Evolutionary conservation across 2,113 vertebrate genomes (phyloP), one percentile per base, ranked within the genome.

Genomic region (Macrotus californicus): DNA sequence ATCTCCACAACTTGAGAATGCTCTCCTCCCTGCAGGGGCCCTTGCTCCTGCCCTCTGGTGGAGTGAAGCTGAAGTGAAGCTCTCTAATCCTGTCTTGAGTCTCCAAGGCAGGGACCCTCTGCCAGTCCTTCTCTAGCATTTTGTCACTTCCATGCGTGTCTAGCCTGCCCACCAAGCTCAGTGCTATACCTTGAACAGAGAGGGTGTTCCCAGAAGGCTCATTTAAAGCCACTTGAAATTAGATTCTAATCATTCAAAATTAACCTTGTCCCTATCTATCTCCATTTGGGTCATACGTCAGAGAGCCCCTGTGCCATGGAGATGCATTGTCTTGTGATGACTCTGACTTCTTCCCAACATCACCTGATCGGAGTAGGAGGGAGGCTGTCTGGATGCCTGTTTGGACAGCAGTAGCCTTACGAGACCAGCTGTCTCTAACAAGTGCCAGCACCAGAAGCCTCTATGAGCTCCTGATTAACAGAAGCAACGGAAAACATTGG

Each of bases 291-390:
- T n/a, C 75, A n/a, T n/a, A n/a, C 4, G 46, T 50, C 52, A 59
- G 83, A 43, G 29, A 41, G 2, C 43, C 31, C 52, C 13, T 31
- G 72, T 1, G 1, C 34, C 7, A 2, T 0, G 50, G 43, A 36
- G 85, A 50, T 5, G 34, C 34, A 19, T 0, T 1, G 34, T 31
- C 72, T 56, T 5, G 2, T 3, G 46, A 43, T 1, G 1, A 0
- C 43, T 7, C 41, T 7, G 26, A 13, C 8, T 18, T 41, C 48
- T 29, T 22, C 67, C 50, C 10, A 8, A 15, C 29, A 29, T 82
- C 14, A 34, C 14, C 39, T 0, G 7, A 46, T 8, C 21, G 3
- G 59, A 67, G 86, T 13, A 12, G 1, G 14, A 59, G 70, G 85
- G 29, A 43, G 19, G 19, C 69, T 41, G 41, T 34, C 0, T 3